These are phyloP conservation scores for Macropodus opercularis DNA, from an alignment of 2,797 vertebrate genomes.

Conservation along the genomic window DNA sequence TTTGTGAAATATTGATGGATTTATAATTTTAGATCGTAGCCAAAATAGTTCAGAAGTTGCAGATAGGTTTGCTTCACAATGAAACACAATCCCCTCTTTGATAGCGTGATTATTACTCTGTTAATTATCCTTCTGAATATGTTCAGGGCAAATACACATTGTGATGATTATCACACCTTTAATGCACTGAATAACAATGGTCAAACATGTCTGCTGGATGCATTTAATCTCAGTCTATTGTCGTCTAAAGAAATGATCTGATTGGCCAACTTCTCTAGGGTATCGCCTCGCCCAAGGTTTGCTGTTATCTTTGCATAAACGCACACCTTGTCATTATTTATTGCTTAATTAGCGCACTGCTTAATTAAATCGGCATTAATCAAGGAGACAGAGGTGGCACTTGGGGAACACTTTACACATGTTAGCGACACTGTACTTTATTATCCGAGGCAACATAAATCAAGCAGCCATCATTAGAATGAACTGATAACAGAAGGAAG, in stretches of 20 bases:
- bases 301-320: constrained; percentile 80
- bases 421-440: constrained; percentile 82
- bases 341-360: constrained; percentile 80
- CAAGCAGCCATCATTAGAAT: constrained; percentile 66
- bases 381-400: constrained; percentile 79
- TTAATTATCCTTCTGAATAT: constrained; percentile 46
- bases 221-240: constrained; percentile 60
- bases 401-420: constrained; percentile 80
- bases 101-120: constrained; percentile 35
- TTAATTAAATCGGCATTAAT: constrained; percentile 87
- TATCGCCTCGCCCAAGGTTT: constrained; percentile 66
- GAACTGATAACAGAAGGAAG: constrained; percentile 67
- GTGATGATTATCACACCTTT: constrained; percentile 47
- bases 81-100: neutral
- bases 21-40: constrained; percentile 21
- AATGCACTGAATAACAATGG: constrained; percentile 54
- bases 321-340: constrained; percentile 85
- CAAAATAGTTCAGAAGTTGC: constrained; percentile 20
- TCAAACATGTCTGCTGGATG: constrained; percentile 49
- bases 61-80: constrained; percentile 16
- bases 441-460: constrained; percentile 80
- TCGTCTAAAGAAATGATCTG: constrained; percentile 61
- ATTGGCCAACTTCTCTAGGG: constrained; percentile 66
- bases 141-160: constrained; percentile 41
- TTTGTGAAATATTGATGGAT: constrained; percentile 50